Conservation (phyloP, 2,888 invertebrate genomes). For the Tiliacea aurago region DNA sequence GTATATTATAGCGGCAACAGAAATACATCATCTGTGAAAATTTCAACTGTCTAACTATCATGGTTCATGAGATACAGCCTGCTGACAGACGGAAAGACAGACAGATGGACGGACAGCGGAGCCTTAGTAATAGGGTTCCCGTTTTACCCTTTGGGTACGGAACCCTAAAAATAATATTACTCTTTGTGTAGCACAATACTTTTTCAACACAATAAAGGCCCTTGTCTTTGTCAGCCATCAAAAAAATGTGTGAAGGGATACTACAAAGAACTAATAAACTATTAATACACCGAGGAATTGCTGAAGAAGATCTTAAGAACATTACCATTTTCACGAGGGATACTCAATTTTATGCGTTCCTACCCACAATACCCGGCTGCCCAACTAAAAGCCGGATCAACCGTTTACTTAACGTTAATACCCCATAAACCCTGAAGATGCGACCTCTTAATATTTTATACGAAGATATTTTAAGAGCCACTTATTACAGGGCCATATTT, state of each 20-base stretch:
- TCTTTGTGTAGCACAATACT: too few relatives aligned
- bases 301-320: constrained; percentile 11
- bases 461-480: constrained; percentile 47
- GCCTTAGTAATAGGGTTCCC: too few relatives aligned
- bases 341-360: constrained; percentile 42
- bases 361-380: constrained; percentile 17
- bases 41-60: too few relatives aligned
- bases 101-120: too few relatives aligned
- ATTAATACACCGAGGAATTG: not conserved
- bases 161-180: not conserved
- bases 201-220: not conserved
- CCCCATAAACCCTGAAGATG: constrained; percentile 47
- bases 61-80: too few relatives aligned
- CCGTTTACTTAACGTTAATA: constrained; percentile 54
- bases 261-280: constrained; percentile 6
- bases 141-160: too few relatives aligned
- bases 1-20: too few relatives aligned
- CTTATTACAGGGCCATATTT: constrained; percentile 38
- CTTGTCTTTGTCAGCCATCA: too few relatives aligned
- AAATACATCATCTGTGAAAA: too few relatives aligned
- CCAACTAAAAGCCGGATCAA: constrained; percentile 50
- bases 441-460: constrained; percentile 56
- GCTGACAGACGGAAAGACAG: too few relatives aligned
- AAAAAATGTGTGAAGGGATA: not conserved
- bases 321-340: constrained; percentile 27